A percentile compares a stretch with the other conserved stretches of the same genome.
phyloP scores from a whole-genome alignment of 2,888 invertebrate species.

The Cheilosia variabilis region DNA sequence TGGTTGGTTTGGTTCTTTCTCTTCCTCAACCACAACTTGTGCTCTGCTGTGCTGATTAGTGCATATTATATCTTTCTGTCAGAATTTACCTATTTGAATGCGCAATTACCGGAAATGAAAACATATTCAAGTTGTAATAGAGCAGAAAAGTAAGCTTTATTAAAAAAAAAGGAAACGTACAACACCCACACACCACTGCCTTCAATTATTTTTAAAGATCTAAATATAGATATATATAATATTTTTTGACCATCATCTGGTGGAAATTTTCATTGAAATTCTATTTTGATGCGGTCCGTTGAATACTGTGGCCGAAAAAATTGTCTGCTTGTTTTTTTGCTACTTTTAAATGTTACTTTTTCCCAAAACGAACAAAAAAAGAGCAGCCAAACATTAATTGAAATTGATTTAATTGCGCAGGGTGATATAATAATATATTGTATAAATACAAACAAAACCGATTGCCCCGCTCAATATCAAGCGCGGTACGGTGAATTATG shows the following conservation, averaged over 20 bases:
- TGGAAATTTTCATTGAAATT: slow-evolving; percentile 27
- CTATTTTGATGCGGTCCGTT: slow-evolving; percentile 38
- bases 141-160: slow-evolving; percentile 16
- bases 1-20: neutral
- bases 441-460: neutral
- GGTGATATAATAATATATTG: neutral
- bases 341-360: slow-evolving; percentile 26
- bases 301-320: slow-evolving; percentile 45
- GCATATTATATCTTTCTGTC: neutral
- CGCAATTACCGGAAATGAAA: slow-evolving; percentile 20
- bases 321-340: slow-evolving; percentile 36
- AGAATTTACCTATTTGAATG: slow-evolving; percentile 11
- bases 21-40: neutral
- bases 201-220: slow-evolving; percentile 33
- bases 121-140: slow-evolving; percentile 29
- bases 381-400: slow-evolving; percentile 1
- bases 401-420: slow-evolving; percentile 33
- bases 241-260: neutral
- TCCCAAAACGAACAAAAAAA: slow-evolving; percentile 9
- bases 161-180: neutral
- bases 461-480: slow-evolving; percentile 20
- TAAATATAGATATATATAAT: slow-evolving; percentile 25
- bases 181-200: neutral
- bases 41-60: neutral
- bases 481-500: slow-evolving; percentile 5